Base-by-base conservation (phyloP, 2,113 vertebrate genomes). In the Polypterus senegalus region DNA sequence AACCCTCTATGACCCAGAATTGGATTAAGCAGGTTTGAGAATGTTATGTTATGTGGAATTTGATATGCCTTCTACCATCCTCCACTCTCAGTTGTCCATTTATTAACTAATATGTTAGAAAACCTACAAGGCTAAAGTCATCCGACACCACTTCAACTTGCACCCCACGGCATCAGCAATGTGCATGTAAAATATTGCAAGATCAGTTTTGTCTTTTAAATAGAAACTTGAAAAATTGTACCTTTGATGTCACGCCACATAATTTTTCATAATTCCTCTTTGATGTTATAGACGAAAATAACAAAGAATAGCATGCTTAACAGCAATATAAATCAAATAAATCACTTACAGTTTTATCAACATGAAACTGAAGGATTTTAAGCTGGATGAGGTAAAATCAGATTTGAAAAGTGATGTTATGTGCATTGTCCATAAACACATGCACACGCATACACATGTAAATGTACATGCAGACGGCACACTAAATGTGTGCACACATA, bases 21-120 rank as follows among this genome's bases (percentile, higher is more conserved):
- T 73, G 74, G 71, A 71, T 75, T 69, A 75, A 71, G 67, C 64
- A 73, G 73, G 69, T 76, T 67, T 46, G 60, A 58, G 56, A 63
- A 54, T 57, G 58, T 56, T 46, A 47, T 52, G 27, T 53, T 54
- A n/a, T 27, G 59, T 52, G 10, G 59, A 44, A 48, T 46, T 45
- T 46, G 6, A 49, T 48, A 62, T 57, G 49, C 48, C 47, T 47
- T 47, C 52, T 46, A 69, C 44, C 48, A 57, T 10, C 48, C 7
- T 6, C 27, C 51, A 6, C 7, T 27, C n/a, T 27, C 51, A 6
- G 5, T n/a, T 5, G 11, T 60, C 7, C 51, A 7, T 4, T 8
- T 49, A 48, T 48, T 49, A 48, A 58, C 56, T 58, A 9, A n/a
- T 3, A 46, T 44, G 45, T 44, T 61, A 9, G 5, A 61, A 46